A percentile compares a stretch with the other conserved stretches of the same genome.
Conservation (phyloP, 2,113 vertebrate genomes). For the Sapajus apella region DNA sequence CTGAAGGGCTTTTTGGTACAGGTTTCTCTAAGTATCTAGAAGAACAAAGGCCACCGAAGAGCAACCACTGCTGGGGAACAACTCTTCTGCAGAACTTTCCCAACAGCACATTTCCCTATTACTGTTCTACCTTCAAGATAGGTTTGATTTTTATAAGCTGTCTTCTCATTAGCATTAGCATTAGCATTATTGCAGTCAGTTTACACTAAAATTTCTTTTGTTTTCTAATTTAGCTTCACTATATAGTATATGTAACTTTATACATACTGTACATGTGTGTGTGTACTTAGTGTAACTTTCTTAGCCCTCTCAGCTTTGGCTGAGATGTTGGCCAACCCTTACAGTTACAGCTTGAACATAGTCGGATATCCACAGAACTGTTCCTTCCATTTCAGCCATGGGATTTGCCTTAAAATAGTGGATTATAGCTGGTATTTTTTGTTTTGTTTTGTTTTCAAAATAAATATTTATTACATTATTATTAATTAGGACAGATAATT, state of each 20-base stretch:
- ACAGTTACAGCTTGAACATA: neutral
- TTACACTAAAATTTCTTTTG: neutral
- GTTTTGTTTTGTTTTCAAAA: neutral
- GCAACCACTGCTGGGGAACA: neutral
- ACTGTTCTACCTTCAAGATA: neutral
- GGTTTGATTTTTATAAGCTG: neutral
- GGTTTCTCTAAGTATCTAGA: neutral
- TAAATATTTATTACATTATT: neutral
- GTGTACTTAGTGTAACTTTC: neutral
- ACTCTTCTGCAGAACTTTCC: neutral
- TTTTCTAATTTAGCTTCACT: neutral
- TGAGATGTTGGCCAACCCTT: neutral
- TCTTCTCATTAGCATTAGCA: neutral
- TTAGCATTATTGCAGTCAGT: neutral
- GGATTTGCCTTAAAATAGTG: conserved; percentile 23
- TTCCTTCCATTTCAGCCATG: neutral
- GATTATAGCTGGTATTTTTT: neutral
- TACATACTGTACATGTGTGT: neutral
- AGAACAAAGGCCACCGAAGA: neutral
- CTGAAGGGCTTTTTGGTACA: neutral
- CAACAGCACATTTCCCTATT: neutral
- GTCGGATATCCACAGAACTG: neutral
- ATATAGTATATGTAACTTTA: neutral
- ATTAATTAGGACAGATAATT: neutral
- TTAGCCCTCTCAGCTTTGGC: neutral